These are phyloP conservation scores for Hoplostethus mediterraneus DNA, from an alignment of 2,797 vertebrate species.

Conservation along the genomic window DNA sequence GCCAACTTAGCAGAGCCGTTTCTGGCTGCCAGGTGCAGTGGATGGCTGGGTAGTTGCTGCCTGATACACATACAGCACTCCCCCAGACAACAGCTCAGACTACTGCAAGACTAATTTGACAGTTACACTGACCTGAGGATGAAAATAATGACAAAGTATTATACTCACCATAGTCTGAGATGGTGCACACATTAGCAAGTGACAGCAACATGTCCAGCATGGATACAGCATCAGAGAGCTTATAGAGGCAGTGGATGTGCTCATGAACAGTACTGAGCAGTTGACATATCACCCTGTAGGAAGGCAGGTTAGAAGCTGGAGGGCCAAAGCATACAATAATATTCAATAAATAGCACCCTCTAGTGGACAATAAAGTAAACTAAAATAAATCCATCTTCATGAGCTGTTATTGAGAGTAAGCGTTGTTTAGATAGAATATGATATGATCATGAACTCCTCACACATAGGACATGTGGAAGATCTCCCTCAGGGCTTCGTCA, in stretches of 20 bases:
- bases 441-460: slow-evolving; percentile 78
- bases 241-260: slow-evolving; percentile 95
- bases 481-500: slow-evolving; percentile 95
- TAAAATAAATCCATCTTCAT: neutral
- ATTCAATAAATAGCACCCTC: slow-evolving; percentile 51
- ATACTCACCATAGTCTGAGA: slow-evolving; percentile 93
- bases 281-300: slow-evolving; percentile 91
- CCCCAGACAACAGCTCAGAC: slow-evolving; percentile 42
- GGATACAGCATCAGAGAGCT: slow-evolving; percentile 95
- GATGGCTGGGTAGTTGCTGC: slow-evolving; percentile 26
- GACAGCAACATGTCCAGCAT: slow-evolving; percentile 98
- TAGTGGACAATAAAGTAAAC: slow-evolving; percentile 52
- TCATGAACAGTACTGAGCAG: slow-evolving; percentile 91
- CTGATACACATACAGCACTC: slow-evolving; percentile 33
- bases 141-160: neutral
- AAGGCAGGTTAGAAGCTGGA: slow-evolving; percentile 35
- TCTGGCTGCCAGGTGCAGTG: slow-evolving; percentile 47
- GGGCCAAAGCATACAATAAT: neutral
- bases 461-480: slow-evolving; percentile 98
- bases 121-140: slow-evolving; percentile 13
- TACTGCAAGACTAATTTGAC: slow-evolving; percentile 32
- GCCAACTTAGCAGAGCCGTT: slow-evolving; percentile 39
- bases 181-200: slow-evolving; percentile 92
- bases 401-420: neutral
- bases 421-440: neutral